Base-by-base conservation (phyloP, 2,888 invertebrate genomes). In the Drosophila paracracens region DNA sequence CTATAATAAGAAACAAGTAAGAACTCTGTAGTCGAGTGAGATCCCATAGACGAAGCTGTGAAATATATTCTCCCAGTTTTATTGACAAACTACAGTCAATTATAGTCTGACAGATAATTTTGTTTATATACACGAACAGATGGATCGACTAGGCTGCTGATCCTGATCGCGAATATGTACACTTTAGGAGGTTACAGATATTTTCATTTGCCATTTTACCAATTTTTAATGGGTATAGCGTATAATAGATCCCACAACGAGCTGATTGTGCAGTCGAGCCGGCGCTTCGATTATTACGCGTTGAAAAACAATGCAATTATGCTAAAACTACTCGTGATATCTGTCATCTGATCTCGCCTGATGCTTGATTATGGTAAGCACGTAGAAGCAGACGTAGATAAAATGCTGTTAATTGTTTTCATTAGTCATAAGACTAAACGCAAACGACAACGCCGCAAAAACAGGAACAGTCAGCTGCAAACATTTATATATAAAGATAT, bases 351-450 rank as follows among this genome's bases (percentile, higher is more conserved):
- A 67, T 67, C 52, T 38, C 70, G 57, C 56, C 61, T 67, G n/a
- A 61, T 36, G 35, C 48, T 65, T 77, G 16, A 18, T 43, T 65
- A 89, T 85, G 80, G 89, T 46, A 54, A 29, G 60, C 85, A 89
- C 85, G 85, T 85, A 73, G 68, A 54, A 73, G 56, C 57, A 33
- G 70, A 61, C 79, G 25, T 16, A 67, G 76, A 74, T 76, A 69
- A 82, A 84, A 89, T 66, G 66, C 76, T 74, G 80, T 78, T 89
- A 89, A 85, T 85, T 89, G 80, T 80, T 76, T 86, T 68, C 70
- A 82, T 84, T 89, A 85, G 82, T 85, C 85, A 85, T 76, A 76
- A 38, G 16, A 62, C 35, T 62, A 29, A 35, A 40, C 43, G 10
- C 50, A 29, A 25, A 25, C 48, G 21, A 31, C 21, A 50, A 46